Evolutionary conservation across 1,140 invertebrate genomes (phyloP).

Genomic region (Aphaenogaster floridana): DNA sequence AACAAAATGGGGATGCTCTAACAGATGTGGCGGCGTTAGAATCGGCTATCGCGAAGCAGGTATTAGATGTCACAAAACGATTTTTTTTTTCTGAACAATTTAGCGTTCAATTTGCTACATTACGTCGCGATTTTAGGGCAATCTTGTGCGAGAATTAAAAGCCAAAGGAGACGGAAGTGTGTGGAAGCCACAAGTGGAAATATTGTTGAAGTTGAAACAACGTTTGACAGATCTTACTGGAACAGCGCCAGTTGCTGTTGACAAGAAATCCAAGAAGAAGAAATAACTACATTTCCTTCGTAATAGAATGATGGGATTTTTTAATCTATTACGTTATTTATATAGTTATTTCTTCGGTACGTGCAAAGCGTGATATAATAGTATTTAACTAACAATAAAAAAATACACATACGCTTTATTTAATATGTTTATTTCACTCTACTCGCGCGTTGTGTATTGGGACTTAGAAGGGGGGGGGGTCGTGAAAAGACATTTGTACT

Average conservation of each 20-base stretch:
- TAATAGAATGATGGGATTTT: constrained; percentile 3
- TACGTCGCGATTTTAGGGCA: constrained; percentile 87
- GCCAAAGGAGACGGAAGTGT: constrained; percentile 90
- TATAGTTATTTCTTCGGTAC: not conserved
- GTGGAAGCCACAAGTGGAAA: constrained; percentile 92
- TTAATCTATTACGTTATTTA: constrained; percentile 21
- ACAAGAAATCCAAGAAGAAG: constrained; percentile 85
- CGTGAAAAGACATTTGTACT: constrained; percentile 13
- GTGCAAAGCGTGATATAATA: constrained; percentile 11
- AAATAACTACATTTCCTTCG: constrained; percentile 73
- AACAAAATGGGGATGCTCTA: constrained; percentile 80
- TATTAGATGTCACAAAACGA: constrained; percentile 65
- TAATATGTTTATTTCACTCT: constrained; percentile 60
- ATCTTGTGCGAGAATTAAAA: constrained; percentile 92
- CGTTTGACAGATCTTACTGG: constrained; percentile 87
- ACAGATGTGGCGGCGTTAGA: constrained; percentile 84
- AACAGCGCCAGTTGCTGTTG: constrained; percentile 66
- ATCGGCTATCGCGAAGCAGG: constrained; percentile 89
- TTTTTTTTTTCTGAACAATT: constrained; percentile 8
- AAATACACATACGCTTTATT: constrained; percentile 31
- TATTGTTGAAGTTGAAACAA: constrained; percentile 92
- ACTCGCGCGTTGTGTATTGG: not conserved
- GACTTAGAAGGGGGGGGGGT: not conserved
- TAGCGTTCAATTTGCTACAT: not conserved
- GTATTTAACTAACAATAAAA: constrained; percentile 48